Conservation (phyloP, 1,140 invertebrate species). For the Leptinotarsa lineolata region DNA sequence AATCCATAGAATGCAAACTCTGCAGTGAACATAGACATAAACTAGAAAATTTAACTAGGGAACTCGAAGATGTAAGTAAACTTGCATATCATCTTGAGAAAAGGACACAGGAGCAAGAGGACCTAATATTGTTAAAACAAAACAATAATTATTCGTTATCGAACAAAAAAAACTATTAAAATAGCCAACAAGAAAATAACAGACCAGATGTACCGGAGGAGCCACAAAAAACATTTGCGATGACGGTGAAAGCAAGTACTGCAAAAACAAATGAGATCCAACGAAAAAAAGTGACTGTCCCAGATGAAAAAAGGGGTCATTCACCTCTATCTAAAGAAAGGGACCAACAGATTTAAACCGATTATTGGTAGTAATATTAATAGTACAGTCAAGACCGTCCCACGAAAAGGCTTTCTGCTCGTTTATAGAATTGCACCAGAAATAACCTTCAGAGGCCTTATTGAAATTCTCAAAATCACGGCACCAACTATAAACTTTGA, state of each 20-base stretch:
- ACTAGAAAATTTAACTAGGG: neutral
- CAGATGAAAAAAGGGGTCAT: too few relatives aligned
- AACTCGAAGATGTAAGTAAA: slow-evolving; percentile 2
- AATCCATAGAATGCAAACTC: neutral
- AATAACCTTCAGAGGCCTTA: too few relatives aligned
- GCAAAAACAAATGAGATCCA: slow-evolving; percentile 3
- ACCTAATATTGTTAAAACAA: slow-evolving; percentile 1
- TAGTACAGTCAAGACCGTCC: too few relatives aligned
- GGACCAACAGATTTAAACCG: too few relatives aligned
- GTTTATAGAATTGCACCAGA: too few relatives aligned
- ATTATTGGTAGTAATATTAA: too few relatives aligned
- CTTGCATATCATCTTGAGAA: slow-evolving; percentile 2
- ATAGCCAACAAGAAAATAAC: slow-evolving; percentile 5
- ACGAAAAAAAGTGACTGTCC: too few relatives aligned
- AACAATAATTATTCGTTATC: neutral
- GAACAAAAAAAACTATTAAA: neutral
- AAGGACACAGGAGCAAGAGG: neutral
- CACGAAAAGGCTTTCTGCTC: too few relatives aligned
- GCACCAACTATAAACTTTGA: too few relatives aligned
- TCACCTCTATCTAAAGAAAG: too few relatives aligned
- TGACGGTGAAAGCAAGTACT: neutral
- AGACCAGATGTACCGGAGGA: neutral
- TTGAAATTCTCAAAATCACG: too few relatives aligned
- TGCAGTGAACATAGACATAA: slow-evolving; percentile 2
- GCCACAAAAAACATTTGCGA: neutral